phyloP scores from a whole-genome alignment of 2,113 vertebrate genomes.

The Upupa epops region DNA sequence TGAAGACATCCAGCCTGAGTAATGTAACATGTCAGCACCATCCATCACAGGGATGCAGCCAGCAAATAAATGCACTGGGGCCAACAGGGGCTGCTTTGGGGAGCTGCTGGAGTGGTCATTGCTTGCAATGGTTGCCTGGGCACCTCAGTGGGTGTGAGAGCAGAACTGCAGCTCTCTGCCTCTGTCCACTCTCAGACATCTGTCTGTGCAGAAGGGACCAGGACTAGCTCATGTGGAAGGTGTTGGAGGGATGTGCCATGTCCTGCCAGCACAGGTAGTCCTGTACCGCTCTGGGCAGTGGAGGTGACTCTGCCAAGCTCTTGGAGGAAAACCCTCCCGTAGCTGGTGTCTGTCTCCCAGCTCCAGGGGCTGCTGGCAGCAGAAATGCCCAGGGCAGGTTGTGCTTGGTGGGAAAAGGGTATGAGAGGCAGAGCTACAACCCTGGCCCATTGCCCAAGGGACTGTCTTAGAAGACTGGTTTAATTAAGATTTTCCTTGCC shows the following conservation, averaged over 20 bases:
- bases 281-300: rapidly evolving
- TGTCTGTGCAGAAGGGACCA: not conserved
- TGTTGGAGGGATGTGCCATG: not conserved
- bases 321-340: rapidly evolving
- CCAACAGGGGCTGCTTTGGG: not conserved
- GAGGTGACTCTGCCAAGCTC: not conserved
- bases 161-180: rapidly evolving
- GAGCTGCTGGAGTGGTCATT: not conserved
- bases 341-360: not conserved
- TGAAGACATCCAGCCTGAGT: slow-evolving; percentile 75
- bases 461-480: not conserved
- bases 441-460: not conserved
- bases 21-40: slow-evolving; percentile 82
- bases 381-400: not conserved
- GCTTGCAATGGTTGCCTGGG: not conserved
- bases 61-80: not conserved
- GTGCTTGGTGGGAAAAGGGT: not conserved
- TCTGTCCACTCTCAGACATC: not conserved
- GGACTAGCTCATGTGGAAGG: not conserved
- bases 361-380: not conserved
- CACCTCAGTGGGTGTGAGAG: not conserved
- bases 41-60: slow-evolving; percentile 71
- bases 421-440: not conserved
- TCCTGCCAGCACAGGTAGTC: rapidly evolving
- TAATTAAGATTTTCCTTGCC: slow-evolving; percentile 24